These are phyloP conservation scores for Seira musarum DNA, from an alignment of 2,888 invertebrate genomes.

Conservation along the genomic window DNA sequence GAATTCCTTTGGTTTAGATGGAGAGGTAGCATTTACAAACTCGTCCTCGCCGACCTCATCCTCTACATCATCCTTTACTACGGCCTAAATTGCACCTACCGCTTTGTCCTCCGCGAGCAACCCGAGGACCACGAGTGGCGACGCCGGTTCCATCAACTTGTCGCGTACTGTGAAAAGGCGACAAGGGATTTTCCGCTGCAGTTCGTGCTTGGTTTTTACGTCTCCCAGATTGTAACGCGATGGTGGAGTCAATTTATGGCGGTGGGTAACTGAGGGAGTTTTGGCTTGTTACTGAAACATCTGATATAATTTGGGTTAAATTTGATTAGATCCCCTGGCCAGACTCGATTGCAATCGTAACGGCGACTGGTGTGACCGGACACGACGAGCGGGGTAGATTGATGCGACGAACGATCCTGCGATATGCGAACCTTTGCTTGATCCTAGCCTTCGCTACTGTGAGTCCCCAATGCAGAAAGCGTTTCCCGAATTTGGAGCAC, in stretches of 20 bases:
- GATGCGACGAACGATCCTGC: slow-evolving; percentile 71
- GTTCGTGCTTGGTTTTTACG: slow-evolving; percentile 75
- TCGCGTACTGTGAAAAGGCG: neutral
- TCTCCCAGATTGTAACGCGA: slow-evolving; percentile 72
- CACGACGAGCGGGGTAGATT: slow-evolving; percentile 47
- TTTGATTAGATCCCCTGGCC: slow-evolving; percentile 41
- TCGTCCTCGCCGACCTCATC: slow-evolving; percentile 73
- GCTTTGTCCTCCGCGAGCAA: slow-evolving; percentile 58
- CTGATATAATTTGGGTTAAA: neutral
- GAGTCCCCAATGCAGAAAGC: slow-evolving; percentile 71
- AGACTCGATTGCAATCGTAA: slow-evolving; percentile 24
- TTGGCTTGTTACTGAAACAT: neutral
- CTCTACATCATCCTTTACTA: slow-evolving; percentile 72
- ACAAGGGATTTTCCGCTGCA: slow-evolving; percentile 71
- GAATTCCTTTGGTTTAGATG: slow-evolving; percentile 71
- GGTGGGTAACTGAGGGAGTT: too few relatives aligned
- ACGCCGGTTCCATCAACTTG: slow-evolving; percentile 4
- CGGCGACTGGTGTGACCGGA: slow-evolving; percentile 19
- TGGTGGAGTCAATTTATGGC: slow-evolving; percentile 73
- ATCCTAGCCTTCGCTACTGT: slow-evolving; percentile 71
- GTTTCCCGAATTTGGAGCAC: slow-evolving; percentile 72
- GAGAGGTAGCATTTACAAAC: slow-evolving; percentile 74
- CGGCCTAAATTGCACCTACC: slow-evolving; percentile 72
- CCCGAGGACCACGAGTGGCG: slow-evolving; percentile 13
- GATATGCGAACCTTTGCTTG: slow-evolving; percentile 72